These are phyloP conservation scores for Drosophila pallidifrons DNA, from an alignment of 1,140 invertebrate species.

Conservation along the genomic window DNA sequence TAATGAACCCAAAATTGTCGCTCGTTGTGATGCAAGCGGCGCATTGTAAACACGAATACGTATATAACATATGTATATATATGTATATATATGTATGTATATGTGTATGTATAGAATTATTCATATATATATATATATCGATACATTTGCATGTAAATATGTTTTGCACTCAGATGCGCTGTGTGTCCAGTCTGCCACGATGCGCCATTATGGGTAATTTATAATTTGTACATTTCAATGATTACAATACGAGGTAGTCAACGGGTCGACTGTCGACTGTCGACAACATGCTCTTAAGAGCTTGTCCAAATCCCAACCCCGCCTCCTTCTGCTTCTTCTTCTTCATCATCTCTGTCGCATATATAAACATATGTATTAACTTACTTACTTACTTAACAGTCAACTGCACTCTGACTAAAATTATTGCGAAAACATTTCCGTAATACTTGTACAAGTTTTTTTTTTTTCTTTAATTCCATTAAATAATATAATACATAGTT, in stretches of 20 bases:
- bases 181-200: conserved; percentile 43
- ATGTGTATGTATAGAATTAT: not conserved
- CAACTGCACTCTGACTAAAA: too few relatives aligned
- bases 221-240: conserved; percentile 79
- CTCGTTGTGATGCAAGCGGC: conserved; percentile 65
- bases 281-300: conserved; percentile 36
- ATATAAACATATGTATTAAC: not conserved
- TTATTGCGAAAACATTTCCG: too few relatives aligned
- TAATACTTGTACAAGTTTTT: too few relatives aligned
- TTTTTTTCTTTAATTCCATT: too few relatives aligned
- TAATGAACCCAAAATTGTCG: conserved; percentile 81
- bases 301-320: not conserved
- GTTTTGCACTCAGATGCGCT: conserved; percentile 12
- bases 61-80: conserved; percentile 26
- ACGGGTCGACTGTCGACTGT: conserved; percentile 40
- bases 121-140: not conserved
- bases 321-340: not conserved
- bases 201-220: conserved; percentile 73
- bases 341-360: too few relatives aligned
- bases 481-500: too few relatives aligned
- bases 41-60: conserved; percentile 36
- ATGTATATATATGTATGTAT: conserved; percentile 17
- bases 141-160: conserved; percentile 21
- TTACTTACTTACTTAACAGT: not conserved
- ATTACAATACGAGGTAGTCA: conserved; percentile 56